Evolutionary conservation across 2,797 vertebrate species (phyloP), one percentile per base, ranked within the genome.

Genomic region (Hypotaenidia philippensis): DNA sequence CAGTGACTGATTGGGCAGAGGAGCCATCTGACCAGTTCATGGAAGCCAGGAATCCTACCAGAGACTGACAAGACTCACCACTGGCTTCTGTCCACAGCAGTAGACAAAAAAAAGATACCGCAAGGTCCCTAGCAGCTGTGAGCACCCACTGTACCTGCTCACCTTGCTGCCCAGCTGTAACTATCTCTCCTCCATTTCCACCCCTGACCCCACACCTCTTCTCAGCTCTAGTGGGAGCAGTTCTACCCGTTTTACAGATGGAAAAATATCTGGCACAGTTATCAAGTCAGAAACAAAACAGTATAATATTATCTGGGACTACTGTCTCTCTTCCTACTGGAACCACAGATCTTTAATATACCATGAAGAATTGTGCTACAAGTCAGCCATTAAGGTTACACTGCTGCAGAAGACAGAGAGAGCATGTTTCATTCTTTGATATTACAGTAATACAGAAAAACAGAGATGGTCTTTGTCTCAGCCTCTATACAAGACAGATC

Each of bases 71-170:
- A 47, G 81, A 64, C 19, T 50, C 45, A 49, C 15, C 5, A 20
- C 32, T 13, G 25, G 32, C 32, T 89, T 86, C 44, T 76, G 63
- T 23, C 18, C 36, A 57, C 11, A 52, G 41, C 25, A 1, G 10
- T 1, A 47, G 53, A 22, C 41, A 78, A 57, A 45, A 72, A 91
- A 64, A 36, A 36, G 36, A 75, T 0, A 3, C n/a, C 75, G 23
- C 32, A 57, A 60, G 11, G 16, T 29, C 11, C 15, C 52, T 75
- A 50, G 38, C 11, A 61, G 72, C 21, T 0, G 0, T 27, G 19
- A 34, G 15, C 34, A 81, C 10, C 10, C 32, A 31, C 5, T 31
- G 21, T 29, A 52, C 9, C 0, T 0, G 14, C 44, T 21, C 23
- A 63, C 31, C 21, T n/a, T 36, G 36, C n/a, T 78, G 13, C 23